Percentiles rank a stretch among this genome's conserved stretches.
Conservation (phyloP, 2,113 vertebrate species). For the Lepisosteus osseus region DNA sequence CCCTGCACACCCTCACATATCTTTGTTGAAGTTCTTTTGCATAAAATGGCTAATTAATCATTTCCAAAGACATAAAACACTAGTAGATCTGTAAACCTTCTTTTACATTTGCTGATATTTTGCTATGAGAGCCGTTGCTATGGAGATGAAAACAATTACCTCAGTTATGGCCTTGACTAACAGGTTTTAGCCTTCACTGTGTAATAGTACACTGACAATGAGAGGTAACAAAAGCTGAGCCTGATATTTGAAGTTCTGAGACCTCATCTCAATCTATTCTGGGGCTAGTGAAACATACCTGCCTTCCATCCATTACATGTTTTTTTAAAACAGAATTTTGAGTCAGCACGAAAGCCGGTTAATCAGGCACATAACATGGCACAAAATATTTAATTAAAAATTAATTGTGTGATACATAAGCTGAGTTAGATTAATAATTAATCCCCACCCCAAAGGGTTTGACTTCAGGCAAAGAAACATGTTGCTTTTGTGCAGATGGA, state of each 20-base stretch:
- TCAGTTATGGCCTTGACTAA: too few species aligned
- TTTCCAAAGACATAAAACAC: not conserved
- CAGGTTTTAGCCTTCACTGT: too few species aligned
- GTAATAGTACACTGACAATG: too few species aligned
- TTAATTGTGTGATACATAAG: slow-evolving; percentile 5
- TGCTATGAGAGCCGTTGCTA: slow-evolving; percentile 13
- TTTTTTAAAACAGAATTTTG: not conserved
- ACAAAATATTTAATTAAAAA: slow-evolving; percentile 10
- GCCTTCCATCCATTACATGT: too few species aligned
- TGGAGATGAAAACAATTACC: slow-evolving; percentile 5
- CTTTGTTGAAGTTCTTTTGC: too few species aligned
- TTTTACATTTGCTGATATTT: slow-evolving; percentile 7
- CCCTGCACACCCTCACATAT: too few species aligned
- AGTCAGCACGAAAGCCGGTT: not conserved
- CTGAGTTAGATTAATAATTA: not conserved
- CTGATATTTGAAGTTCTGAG: too few species aligned
- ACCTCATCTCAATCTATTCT: too few species aligned
- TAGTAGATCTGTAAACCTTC: not conserved
- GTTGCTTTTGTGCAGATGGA: not conserved
- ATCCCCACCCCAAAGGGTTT: not conserved
- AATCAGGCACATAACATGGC: not conserved
- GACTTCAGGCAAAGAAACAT: not conserved
- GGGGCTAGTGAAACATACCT: too few species aligned
- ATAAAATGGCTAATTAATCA: not conserved
- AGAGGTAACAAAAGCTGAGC: too few species aligned